These are phyloP conservation scores for Eolophus roseicapilla DNA, from an alignment of 2,113 vertebrate species.

Conservation along the genomic window DNA sequence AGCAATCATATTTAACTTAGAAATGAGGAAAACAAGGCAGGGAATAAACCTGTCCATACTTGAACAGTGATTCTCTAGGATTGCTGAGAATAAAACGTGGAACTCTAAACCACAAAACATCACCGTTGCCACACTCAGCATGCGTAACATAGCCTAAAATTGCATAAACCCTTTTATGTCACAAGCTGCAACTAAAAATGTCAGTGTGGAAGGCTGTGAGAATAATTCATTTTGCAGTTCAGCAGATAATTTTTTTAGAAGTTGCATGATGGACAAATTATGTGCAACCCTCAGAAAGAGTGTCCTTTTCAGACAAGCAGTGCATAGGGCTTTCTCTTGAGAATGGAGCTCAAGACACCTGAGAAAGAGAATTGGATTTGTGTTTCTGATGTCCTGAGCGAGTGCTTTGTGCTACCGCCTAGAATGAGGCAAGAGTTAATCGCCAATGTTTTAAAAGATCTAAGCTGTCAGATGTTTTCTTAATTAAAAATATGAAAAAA, in stretches of 20 bases:
- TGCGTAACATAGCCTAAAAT: constrained; percentile 27
- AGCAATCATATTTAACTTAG: not conserved
- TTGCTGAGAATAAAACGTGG: not conserved
- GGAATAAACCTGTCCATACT: constrained; percentile 10
- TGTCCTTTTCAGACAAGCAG: not conserved
- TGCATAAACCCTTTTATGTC: constrained; percentile 31
- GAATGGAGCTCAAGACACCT: not conserved
- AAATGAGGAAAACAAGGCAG: not conserved
- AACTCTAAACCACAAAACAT: constrained; percentile 23
- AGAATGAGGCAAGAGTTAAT: not conserved
- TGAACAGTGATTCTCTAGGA: not conserved
- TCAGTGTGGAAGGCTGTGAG: not conserved
- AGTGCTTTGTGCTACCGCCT: not conserved
- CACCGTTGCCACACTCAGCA: constrained; percentile 27
- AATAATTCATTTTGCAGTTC: constrained; percentile 43
- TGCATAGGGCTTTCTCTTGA: not conserved
- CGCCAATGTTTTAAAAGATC: not conserved
- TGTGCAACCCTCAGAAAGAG: not conserved
- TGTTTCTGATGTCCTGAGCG: not conserved
- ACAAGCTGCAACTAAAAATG: constrained; percentile 41
- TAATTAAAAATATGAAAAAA: not conserved
- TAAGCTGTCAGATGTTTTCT: not conserved
- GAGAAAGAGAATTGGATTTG: not conserved
- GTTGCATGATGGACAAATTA: not conserved
- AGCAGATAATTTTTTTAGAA: constrained; percentile 39